phyloP scores from a whole-genome alignment of 2,113 vertebrate genomes.

The Seriola dumerili region DNA sequence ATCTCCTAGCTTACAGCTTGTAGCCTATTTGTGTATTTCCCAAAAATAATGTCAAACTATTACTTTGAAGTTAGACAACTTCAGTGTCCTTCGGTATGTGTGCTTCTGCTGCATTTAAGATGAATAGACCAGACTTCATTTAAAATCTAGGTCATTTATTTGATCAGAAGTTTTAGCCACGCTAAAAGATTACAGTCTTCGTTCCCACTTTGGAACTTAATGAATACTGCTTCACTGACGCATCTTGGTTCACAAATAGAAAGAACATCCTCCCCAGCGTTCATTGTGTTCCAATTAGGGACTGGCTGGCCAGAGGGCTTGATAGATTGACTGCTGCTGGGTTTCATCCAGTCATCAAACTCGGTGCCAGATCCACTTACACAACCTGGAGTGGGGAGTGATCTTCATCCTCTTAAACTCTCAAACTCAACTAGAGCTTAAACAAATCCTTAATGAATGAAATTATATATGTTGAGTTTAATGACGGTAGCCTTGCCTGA shows the following conservation, averaged over 20 bases:
- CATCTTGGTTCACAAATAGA: constrained; percentile 61
- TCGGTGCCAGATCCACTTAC: constrained; percentile 66
- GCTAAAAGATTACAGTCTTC: constrained; percentile 4
- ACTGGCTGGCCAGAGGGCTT: constrained; percentile 26
- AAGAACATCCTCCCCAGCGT: constrained; percentile 69
- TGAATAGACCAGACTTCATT: background rate
- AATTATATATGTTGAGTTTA: background rate
- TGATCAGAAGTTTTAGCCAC: background rate
- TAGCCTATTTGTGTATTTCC: background rate
- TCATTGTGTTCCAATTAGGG: constrained; percentile 51
- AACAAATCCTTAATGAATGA: constrained; percentile 5
- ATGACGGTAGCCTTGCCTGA: background rate
- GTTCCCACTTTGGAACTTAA: constrained; percentile 26
- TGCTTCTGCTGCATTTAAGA: background rate
- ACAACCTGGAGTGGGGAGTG: constrained; percentile 55
- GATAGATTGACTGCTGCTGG: constrained; percentile 60
- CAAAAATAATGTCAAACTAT: background rate
- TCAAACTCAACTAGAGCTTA: constrained; percentile 28
- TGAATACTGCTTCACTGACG: constrained; percentile 30
- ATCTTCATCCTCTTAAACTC: constrained; percentile 60
- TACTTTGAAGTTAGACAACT: background rate
- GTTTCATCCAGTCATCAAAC: constrained; percentile 62
- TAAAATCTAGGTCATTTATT: background rate
- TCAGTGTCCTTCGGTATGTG: background rate
- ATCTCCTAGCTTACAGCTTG: no score